phyloP scores from a whole-genome alignment of 2,797 vertebrate genomes.

The Gambelia wislizenii region DNA sequence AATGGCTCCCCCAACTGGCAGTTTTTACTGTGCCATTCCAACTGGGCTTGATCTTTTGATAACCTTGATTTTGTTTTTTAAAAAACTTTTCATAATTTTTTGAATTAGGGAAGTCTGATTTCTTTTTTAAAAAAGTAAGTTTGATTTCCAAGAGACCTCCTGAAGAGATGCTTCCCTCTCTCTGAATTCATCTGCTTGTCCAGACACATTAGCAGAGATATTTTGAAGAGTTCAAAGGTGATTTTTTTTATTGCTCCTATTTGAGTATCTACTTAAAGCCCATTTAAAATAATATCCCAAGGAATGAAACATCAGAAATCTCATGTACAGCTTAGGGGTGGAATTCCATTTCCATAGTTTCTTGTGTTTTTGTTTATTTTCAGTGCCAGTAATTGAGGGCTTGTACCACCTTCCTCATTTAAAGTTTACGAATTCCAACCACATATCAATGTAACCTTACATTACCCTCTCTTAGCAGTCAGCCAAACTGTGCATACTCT shows the following conservation, averaged over 20 bases:
- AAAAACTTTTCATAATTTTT: neutral
- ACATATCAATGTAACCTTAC: neutral
- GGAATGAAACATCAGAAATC: neutral
- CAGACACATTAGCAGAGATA: neutral
- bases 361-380: neutral
- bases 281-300: neutral
- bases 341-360: too few relatives aligned
- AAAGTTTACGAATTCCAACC: neutral
- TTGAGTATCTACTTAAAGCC: too few relatives aligned
- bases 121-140: too few relatives aligned
- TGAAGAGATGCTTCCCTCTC: neutral
- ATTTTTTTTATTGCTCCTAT: neutral
- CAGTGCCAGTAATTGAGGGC: neutral
- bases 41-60: neutral
- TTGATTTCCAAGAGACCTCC: neutral
- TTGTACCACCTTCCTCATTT: neutral
- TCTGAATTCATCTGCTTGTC: neutral
- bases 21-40: neutral
- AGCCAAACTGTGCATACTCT: neutral
- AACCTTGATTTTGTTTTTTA: neutral
- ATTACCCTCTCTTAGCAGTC: neutral
- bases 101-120: neutral
- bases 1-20: constrained; percentile 1
- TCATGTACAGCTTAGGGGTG: neutral
- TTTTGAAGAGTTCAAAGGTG: neutral